phyloP scores from a whole-genome alignment of 2,113 vertebrate genomes.

The Jaculus jaculus region DNA sequence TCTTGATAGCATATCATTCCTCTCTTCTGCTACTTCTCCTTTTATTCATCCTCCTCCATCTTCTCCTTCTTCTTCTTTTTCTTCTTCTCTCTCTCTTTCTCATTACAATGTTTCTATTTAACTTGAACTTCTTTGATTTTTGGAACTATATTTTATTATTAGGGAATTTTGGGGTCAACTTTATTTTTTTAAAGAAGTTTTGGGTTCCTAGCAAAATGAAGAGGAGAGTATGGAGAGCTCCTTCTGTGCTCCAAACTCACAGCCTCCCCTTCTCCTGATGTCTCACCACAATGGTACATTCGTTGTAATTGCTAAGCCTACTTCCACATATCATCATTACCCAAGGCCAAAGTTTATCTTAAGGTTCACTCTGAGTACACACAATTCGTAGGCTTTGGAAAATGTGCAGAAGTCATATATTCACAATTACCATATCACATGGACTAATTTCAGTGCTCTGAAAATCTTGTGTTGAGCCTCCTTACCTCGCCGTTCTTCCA shows the following conservation, averaged over 20 bases:
- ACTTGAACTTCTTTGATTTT: background rate
- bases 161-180: background rate
- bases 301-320: background rate
- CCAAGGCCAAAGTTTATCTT: background rate
- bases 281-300: background rate
- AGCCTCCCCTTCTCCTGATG: background rate
- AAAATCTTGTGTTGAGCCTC: background rate
- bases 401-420: background rate
- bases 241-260: background rate
- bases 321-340: background rate
- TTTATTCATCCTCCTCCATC: accelerated
- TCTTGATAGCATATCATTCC: background rate
- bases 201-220: background rate
- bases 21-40: background rate
- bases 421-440: background rate
- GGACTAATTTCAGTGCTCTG: background rate
- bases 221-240: background rate
- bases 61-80: background rate
- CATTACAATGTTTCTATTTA: background rate
- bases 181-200: background rate
- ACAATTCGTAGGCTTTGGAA: background rate
- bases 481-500: background rate
- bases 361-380: background rate
- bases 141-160: background rate
- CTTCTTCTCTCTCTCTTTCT: no score